phyloP scores from a whole-genome alignment of 2,113 vertebrate species.

The Hystrix cristata region DNA sequence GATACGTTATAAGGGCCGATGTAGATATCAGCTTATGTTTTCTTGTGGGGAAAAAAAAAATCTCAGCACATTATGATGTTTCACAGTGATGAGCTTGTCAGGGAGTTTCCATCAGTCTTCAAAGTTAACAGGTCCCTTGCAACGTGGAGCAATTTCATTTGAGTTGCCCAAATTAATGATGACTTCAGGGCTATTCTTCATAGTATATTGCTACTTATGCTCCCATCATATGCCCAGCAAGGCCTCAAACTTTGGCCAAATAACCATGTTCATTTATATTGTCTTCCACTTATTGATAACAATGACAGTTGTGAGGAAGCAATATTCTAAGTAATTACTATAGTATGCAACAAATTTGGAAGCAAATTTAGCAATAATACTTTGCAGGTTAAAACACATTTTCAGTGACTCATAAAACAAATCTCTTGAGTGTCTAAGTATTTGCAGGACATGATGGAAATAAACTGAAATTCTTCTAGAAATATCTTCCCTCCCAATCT shows the following conservation, averaged over 20 bases:
- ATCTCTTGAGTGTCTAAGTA: conserved; percentile 6
- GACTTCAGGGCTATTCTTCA: not conserved
- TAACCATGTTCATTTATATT: not conserved
- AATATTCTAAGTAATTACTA: not conserved
- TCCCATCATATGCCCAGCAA: not conserved
- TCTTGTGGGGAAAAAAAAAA: not conserved
- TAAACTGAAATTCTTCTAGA: not conserved
- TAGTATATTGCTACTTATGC: not conserved
- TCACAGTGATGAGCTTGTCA: not conserved
- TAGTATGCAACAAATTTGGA: not conserved
- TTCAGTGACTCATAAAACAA: conserved; percentile 6
- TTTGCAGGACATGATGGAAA: not conserved
- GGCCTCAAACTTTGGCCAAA: not conserved
- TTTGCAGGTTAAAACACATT: not conserved
- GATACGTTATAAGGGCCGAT: not conserved
- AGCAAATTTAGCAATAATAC: not conserved
- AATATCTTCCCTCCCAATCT: not conserved
- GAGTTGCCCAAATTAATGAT: not conserved
- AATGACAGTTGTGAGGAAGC: conserved; percentile 14
- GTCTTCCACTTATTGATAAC: not conserved
- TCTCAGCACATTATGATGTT: not conserved
- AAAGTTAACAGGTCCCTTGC: not conserved
- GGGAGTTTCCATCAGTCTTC: not conserved
- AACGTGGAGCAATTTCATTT: not conserved
- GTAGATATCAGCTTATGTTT: not conserved